A percentile compares a stretch with the other conserved stretches of the same genome.
Evolutionary conservation across 1,140 invertebrate genomes (phyloP).

Genomic region (Drosophila chauvacae): DNA sequence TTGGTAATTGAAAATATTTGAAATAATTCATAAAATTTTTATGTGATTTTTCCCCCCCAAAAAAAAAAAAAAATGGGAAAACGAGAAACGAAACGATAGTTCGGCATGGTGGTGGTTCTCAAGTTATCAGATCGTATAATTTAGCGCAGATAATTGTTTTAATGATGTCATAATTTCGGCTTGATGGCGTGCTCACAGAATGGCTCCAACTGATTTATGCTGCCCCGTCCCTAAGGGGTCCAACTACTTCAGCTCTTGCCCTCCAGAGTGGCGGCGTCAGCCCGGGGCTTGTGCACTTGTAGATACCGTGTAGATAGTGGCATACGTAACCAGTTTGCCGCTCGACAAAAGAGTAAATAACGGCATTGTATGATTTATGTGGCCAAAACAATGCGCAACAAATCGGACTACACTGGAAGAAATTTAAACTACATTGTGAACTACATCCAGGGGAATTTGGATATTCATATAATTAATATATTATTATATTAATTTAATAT

Average conservation of each 20-base stretch:
- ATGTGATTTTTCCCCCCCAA: slow-evolving; percentile 70
- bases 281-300: slow-evolving; percentile 38
- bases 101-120: slow-evolving; percentile 18
- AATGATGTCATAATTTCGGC: slow-evolving; percentile 76
- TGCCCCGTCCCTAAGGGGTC: slow-evolving; percentile 16
- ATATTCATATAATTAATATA: too few relatives aligned
- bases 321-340: slow-evolving; percentile 68
- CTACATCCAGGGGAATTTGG: neutral
- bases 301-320: slow-evolving; percentile 51
- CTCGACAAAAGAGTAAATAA: slow-evolving; percentile 59
- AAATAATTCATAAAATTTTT: slow-evolving; percentile 82
- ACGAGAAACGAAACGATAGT: slow-evolving; percentile 46
- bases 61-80: slow-evolving; percentile 27
- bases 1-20: slow-evolving; percentile 81
- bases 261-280: slow-evolving; percentile 32
- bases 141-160: slow-evolving; percentile 77
- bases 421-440: neutral
- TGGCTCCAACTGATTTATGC: slow-evolving; percentile 68
- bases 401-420: slow-evolving; percentile 18
- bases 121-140: slow-evolving; percentile 63
- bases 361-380: slow-evolving; percentile 75
- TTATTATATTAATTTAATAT: too few relatives aligned
- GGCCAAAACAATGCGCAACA: slow-evolving; percentile 48
- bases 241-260: slow-evolving; percentile 12
- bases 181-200: slow-evolving; percentile 59